These are phyloP conservation scores for Apocrypta bakeri DNA, from an alignment of 1,140 invertebrate species.

Conservation along the genomic window DNA sequence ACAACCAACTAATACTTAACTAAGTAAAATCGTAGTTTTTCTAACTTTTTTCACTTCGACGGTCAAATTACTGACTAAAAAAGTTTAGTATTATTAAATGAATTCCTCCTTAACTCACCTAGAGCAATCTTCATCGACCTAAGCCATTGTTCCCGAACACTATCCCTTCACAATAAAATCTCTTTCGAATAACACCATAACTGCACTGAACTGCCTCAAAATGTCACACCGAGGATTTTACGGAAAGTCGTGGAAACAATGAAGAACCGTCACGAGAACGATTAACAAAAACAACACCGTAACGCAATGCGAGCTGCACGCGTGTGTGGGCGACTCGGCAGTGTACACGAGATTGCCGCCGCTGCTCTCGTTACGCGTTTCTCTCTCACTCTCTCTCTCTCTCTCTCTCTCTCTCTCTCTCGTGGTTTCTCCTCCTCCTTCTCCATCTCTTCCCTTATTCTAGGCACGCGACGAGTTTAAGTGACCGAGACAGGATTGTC, in stretches of 20 bases:
- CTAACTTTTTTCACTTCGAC: too few relatives aligned
- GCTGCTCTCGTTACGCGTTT: conserved; percentile 1
- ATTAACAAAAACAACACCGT: not conserved
- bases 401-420: not conserved
- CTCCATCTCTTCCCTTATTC: conserved; percentile 16
- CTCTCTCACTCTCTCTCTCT: not conserved
- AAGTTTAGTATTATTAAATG: too few relatives aligned
- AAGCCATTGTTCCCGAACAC: not conserved
- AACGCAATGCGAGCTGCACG: not conserved
- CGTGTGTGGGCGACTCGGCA: not conserved
- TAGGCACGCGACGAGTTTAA: conserved; percentile 16
- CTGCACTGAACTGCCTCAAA: not conserved
- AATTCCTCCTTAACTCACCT: not conserved
- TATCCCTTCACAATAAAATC: not conserved
- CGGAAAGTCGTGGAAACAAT: not conserved
- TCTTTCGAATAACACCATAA: not conserved
- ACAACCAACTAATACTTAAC: too few relatives aligned
- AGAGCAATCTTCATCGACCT: not conserved
- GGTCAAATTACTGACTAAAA: too few relatives aligned
- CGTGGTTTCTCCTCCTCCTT: not conserved
- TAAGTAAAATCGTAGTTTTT: too few relatives aligned
- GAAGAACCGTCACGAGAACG: not conserved
- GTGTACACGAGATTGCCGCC: conserved; percentile 4
- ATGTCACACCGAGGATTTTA: not conserved
- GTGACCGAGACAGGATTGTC: not conserved